Conservation (phyloP, 2,888 invertebrate genomes). For the Dusona sp. region DNA sequence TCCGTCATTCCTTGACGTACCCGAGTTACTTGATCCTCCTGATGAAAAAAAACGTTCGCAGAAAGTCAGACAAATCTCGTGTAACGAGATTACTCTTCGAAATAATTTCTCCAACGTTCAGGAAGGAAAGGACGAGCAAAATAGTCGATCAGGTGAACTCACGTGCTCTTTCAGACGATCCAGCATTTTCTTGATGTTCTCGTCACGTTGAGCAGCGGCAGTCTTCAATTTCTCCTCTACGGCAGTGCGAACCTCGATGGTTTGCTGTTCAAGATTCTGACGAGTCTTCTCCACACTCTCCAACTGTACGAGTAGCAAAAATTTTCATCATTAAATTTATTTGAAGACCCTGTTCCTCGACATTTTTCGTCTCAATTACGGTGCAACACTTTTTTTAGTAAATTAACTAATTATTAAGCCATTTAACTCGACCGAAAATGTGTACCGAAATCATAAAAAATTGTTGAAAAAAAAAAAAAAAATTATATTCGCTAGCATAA, state of each 20-base stretch:
- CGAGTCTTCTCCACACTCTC: slow-evolving; percentile 88
- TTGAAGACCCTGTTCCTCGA: neutral
- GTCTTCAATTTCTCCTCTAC: slow-evolving; percentile 95
- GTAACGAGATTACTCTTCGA: slow-evolving; percentile 10
- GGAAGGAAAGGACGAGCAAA: neutral
- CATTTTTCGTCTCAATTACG: neutral
- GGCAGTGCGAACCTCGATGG: slow-evolving; percentile 93
- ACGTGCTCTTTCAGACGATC: slow-evolving; percentile 97
- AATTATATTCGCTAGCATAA: no score
- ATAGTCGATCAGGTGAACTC: slow-evolving; percentile 83
- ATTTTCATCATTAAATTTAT: neutral
- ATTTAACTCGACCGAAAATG: neutral
- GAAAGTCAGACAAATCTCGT: slow-evolving; percentile 47
- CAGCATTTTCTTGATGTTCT: slow-evolving; percentile 95
- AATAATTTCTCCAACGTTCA: slow-evolving; percentile 27
- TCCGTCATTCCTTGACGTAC: slow-evolving; percentile 89
- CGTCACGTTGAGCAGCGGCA: slow-evolving; percentile 95
- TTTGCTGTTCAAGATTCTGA: slow-evolving; percentile 93
- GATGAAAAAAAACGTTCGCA: slow-evolving; percentile 70
- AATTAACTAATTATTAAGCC: neutral
- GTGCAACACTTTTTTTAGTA: neutral
- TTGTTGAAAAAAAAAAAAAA: neutral
- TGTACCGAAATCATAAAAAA: no score
- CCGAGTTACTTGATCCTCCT: slow-evolving; percentile 92
- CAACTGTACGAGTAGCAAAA: slow-evolving; percentile 78